Conservation (phyloP, 1,140 invertebrate species). For the Papilio polyxenes region DNA sequence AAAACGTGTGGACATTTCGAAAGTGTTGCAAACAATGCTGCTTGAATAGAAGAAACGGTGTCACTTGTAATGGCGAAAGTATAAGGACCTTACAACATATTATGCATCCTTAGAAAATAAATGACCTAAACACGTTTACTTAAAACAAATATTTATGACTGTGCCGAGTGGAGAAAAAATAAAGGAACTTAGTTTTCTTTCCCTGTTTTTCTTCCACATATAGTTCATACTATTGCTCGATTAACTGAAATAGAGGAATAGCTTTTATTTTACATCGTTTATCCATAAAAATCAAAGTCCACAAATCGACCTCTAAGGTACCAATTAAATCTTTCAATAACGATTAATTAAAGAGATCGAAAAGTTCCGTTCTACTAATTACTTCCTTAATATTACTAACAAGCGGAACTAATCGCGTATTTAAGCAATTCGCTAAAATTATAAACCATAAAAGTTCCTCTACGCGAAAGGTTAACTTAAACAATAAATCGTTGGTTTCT, state of each 20-base stretch:
- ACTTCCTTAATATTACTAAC: slow-evolving; percentile 25
- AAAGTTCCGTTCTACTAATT: slow-evolving; percentile 24
- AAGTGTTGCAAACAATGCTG: slow-evolving; percentile 31
- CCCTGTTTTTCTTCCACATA: too few species aligned
- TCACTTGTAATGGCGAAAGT: slow-evolving; percentile 22
- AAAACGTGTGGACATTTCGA: slow-evolving; percentile 37
- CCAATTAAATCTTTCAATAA: background rate
- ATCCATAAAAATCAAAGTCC: background rate
- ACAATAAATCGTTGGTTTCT: background rate
- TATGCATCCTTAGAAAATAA: background rate
- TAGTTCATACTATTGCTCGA: background rate
- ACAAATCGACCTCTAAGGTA: background rate
- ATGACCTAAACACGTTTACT: background rate
- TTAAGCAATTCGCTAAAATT: slow-evolving; percentile 25
- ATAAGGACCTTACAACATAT: background rate
- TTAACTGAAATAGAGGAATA: background rate
- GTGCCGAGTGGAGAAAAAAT: background rate
- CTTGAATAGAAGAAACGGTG: slow-evolving; percentile 28
- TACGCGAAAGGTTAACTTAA: background rate
- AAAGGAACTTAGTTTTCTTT: background rate
- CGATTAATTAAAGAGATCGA: slow-evolving; percentile 14
- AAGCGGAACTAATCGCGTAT: slow-evolving; percentile 27
- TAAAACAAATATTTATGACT: background rate
- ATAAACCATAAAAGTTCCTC: slow-evolving; percentile 2
- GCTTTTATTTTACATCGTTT: background rate